These are phyloP conservation scores for Drosophila meridiana DNA, from an alignment of 2,888 invertebrate genomes.

Conservation along the genomic window DNA sequence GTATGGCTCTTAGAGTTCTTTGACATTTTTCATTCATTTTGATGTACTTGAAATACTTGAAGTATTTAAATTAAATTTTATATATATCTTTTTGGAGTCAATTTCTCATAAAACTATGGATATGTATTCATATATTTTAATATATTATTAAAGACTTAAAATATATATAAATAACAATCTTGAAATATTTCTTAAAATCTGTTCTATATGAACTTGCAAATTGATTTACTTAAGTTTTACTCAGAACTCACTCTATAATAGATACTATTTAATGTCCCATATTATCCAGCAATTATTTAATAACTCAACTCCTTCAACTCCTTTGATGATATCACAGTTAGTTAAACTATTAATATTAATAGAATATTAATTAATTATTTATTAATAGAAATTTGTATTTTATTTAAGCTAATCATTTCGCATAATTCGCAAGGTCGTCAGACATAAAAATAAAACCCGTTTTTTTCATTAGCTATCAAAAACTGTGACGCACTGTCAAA, in stretches of 20 bases:
- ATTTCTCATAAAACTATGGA: too few relatives aligned
- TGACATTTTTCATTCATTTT: background rate
- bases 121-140: too few relatives aligned
- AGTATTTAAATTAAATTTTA: too few relatives aligned
- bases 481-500: constrained; percentile 13
- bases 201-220: background rate
- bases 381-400: constrained; percentile 33
- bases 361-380: constrained; percentile 31
- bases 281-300: background rate
- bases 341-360: constrained; percentile 35
- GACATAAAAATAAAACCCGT: constrained; percentile 43
- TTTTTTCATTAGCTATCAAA: constrained; percentile 21
- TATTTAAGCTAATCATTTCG: constrained; percentile 34
- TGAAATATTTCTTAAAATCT: background rate
- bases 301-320: background rate
- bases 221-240: background rate
- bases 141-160: too few relatives aligned
- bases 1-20: background rate
- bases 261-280: background rate
- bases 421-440: constrained; percentile 63
- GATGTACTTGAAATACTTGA: background rate
- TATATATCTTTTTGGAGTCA: too few relatives aligned
- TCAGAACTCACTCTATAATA: background rate
- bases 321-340: constrained; percentile 36
- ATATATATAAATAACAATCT: background rate